Percentiles rank a stretch among this genome's conserved stretches.
These are phyloP conservation scores for Melikaiella ostensackeni DNA, from an alignment of 2,888 invertebrate species.

Conservation along the genomic window DNA sequence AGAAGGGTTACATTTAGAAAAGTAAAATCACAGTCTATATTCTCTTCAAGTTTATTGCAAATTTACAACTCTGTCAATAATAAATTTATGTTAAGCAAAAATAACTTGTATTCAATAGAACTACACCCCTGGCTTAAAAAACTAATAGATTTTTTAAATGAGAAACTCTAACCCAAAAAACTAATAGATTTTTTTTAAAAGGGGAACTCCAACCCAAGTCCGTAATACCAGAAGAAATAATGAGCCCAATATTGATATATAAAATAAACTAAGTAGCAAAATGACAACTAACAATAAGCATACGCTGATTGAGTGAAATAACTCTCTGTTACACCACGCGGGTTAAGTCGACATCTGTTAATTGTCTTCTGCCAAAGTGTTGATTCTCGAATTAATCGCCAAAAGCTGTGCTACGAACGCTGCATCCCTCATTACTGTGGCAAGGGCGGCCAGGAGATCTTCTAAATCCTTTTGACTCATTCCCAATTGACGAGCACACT, in stretches of 20 bases:
- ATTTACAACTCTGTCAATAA: conserved; percentile 2
- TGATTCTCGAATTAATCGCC: conserved; percentile 89
- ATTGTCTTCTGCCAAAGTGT: conserved; percentile 86
- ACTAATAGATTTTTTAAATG: too few species aligned
- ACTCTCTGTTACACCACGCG: conserved; percentile 51
- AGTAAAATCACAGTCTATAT: conserved; percentile 30
- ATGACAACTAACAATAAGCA: not conserved
- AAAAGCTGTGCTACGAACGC: conserved; percentile 87
- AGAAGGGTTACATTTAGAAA: not conserved
- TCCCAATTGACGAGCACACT: conserved; percentile 87
- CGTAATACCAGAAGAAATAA: not conserved
- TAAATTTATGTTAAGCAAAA: conserved; percentile 8
- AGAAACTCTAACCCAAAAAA: too few species aligned
- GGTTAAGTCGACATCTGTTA: conserved; percentile 77
- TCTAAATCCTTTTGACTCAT: conserved; percentile 82
- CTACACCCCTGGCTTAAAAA: not conserved
- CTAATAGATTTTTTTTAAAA: not conserved
- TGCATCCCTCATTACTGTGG: conserved; percentile 84
- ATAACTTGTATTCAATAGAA: not conserved
- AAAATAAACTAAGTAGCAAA: not conserved
- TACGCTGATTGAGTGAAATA: conserved; percentile 1
- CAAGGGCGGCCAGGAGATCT: conserved; percentile 82
- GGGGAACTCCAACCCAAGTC: not conserved
- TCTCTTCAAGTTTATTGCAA: conserved; percentile 39
- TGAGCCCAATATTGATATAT: not conserved